These are phyloP conservation scores for Erpornis zantholeuca DNA, from an alignment of 2,113 vertebrate species.

Conservation along the genomic window DNA sequence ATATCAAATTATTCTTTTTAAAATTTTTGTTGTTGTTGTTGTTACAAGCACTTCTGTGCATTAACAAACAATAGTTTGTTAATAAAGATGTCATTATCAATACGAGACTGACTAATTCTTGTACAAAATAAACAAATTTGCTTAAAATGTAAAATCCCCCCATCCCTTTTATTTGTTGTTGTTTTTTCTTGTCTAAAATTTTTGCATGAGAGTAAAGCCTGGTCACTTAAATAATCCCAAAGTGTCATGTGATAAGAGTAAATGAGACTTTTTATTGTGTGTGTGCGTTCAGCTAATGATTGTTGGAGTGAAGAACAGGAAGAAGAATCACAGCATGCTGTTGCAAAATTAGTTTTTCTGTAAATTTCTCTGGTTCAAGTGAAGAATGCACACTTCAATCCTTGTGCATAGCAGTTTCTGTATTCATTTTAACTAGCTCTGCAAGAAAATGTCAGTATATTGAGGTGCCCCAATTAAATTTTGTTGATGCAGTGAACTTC, in stretches of 20 bases:
- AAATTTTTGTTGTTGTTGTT: neutral
- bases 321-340: conserved; percentile 11
- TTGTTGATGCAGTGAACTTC: conserved; percentile 49
- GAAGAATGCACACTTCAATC: conserved; percentile 16
- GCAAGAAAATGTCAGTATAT: conserved; percentile 17
- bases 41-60: neutral
- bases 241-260: conserved; percentile 10
- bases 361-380: conserved; percentile 39
- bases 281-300: neutral
- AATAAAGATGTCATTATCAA: conserved; percentile 14
- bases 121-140: conserved; percentile 26
- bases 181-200: neutral
- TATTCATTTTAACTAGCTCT: conserved; percentile 33
- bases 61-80: conserved; percentile 31
- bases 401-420: neutral
- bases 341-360: conserved; percentile 31
- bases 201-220: neutral
- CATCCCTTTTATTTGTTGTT: neutral
- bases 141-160: neutral
- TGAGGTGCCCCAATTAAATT: conserved; percentile 66
- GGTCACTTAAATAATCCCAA: conserved; percentile 32
- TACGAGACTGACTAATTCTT: conserved; percentile 14
- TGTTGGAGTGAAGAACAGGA: neutral
- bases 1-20: neutral
- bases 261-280: neutral